These are phyloP conservation scores for Oenanthe melanoleuca DNA, from an alignment of 2,113 vertebrate genomes.

Conservation along the genomic window DNA sequence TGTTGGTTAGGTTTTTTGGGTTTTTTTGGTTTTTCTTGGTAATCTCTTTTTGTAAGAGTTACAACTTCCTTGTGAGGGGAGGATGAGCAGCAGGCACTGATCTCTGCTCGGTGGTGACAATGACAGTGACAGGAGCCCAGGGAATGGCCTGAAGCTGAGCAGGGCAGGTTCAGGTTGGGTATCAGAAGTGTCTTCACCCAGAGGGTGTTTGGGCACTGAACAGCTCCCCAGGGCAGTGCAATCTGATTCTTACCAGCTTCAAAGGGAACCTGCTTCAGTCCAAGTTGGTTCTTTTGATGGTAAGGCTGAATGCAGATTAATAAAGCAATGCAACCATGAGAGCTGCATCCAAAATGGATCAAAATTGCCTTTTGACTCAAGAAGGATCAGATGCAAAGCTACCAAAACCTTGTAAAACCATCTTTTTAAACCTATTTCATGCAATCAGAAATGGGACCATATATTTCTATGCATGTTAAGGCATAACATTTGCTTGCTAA, in stretches of 20 bases:
- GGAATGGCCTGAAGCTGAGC: background rate
- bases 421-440: background rate
- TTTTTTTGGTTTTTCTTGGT: background rate
- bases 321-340: background rate
- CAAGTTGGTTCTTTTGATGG: background rate
- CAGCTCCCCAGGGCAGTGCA: background rate
- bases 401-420: background rate
- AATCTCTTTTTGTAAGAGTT: background rate
- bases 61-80: too few relatives aligned
- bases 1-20: background rate
- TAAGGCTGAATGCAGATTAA: background rate
- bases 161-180: rapidly evolving
- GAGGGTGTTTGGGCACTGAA: background rate
- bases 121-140: too few relatives aligned
- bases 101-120: too few relatives aligned
- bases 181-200: background rate
- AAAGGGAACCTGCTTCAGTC: background rate
- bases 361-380: background rate
- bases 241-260: background rate
- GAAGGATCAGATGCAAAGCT: background rate
- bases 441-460: background rate
- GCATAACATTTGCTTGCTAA: background rate
- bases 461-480: background rate
- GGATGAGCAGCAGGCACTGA: too few relatives aligned
- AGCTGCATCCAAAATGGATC: background rate